Base-by-base conservation (phyloP, 2,888 invertebrate genomes). In the Meteorus colon region DNA sequence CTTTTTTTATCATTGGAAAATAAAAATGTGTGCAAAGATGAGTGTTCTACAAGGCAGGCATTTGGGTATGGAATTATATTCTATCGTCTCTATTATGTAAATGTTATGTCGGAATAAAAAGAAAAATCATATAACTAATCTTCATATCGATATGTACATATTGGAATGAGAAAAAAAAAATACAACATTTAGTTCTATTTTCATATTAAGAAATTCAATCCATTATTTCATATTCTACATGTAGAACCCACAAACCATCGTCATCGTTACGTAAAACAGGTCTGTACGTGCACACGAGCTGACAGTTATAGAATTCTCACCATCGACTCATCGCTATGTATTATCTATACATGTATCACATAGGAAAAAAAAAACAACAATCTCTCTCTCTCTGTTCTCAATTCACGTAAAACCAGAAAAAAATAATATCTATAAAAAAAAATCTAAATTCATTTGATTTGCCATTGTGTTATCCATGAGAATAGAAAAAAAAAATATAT, bases 21-120 rank as follows among this genome's bases (percentile, higher is more conserved):
- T 41, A 34, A 75, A 83, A 79, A 88, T 89, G 89, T 89, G 89
- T 84, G 86, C 89, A 82, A 89, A 89, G 83, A 89, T 89, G 88
- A 89, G 89, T 84, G 87, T 89, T 73, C 88, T 89, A 68, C 89
- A 89, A 84, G 89, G 89, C 81, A 86, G 89, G 81, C 89, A 87
- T 80, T 83, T 89, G 86, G 89, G 89, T 89, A 89, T 79, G 85
- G 82, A 55, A 55, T 24, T 31, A 60, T 24, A 24, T 62, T 63
- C 31, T 66, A 74, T 67, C 68, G 68, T 73, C 55, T 62, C 6
- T 62, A 27, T 63, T 19, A 55, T 72, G 68, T 27, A 62, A 27
- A 29, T 14, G 27, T 60, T 60, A 29, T 62, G 34, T 34, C 5
- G 8, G 34, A 34, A 34, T 27, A 27, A 4, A 62, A 27, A 62